Evolutionary conservation across 1,140 invertebrate species (phyloP), one percentile per base, ranked within the genome.

Genomic region (Brachionus plicatilis): DNA sequence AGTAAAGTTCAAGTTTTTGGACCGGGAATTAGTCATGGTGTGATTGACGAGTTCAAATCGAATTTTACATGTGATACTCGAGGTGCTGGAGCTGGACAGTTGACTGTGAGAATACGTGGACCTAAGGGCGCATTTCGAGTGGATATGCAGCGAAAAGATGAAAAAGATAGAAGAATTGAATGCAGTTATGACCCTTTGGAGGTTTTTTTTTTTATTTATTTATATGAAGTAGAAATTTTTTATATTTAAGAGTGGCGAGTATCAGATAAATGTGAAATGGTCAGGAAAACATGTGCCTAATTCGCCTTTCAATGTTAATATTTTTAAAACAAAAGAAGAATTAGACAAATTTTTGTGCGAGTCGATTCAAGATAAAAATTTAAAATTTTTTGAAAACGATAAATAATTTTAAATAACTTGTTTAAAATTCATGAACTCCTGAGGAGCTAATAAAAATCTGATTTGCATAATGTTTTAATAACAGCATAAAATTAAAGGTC

Each of bases 131-230:
- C 96, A 9, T 99, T 99, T 90, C 93, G 96, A 85, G 97, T 99
- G 1, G 97, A 99, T 90, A 99, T 99, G 97, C 96, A 98, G 88
- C 91, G 98, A 12, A 97, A 99, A 90, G 96, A 93, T 87, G 95
- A 98, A 90, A 97, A 97, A 88, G 97, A 99, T 89, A 91, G 97
- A 66, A 97, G 96, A 43, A 99, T 99, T 88, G 90, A 98, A 27
- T 99, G 98, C 92, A 96, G 96, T 89, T 93, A 92, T 86, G 96
- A 98, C 90, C 97, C 97, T 70, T 96, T 95, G n/a, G 97, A 99
- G 90, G 96, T 96, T 12, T 47, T 14, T 12, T 50, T n/a, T 53
- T 76, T 50, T 5, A 29, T 7, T 50, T 11, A 27, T 9, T 47
- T 14, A 29, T 14, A 37, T 17, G 0, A 2, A 27, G 24, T 7